A percentile compares a stretch with the other conserved stretches of the same genome.
phyloP scores from a whole-genome alignment of 2,797 vertebrate species.

The Parotocinclus haroldoi region DNA sequence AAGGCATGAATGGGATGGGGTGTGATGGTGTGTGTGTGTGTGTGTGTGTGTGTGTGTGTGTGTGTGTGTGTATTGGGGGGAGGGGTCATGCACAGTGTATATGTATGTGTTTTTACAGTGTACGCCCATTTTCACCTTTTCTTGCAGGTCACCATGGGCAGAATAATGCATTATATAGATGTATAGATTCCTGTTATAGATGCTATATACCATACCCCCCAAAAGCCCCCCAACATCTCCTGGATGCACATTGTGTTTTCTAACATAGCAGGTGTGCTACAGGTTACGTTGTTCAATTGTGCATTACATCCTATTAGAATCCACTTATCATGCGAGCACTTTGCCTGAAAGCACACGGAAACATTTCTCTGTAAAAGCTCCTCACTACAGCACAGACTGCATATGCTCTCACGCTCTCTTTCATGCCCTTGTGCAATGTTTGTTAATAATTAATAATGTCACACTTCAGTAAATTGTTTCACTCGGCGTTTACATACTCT shows the following conservation, averaged over 20 bases:
- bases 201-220: too few species aligned
- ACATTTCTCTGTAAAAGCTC: background rate
- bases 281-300: constrained; percentile 51
- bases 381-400: constrained; percentile 1
- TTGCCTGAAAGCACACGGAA: background rate
- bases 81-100: too few species aligned
- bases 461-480: constrained; percentile 71
- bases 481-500: constrained; percentile 66
- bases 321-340: constrained; percentile 15
- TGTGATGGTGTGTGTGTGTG: too few species aligned
- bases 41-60: too few species aligned
- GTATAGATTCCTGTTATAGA: too few species aligned
- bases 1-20: background rate
- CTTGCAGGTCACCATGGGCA: too few species aligned
- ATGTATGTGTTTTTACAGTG: too few species aligned
- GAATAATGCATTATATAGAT: too few species aligned
- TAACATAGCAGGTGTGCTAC: background rate
- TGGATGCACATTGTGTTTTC: too few species aligned
- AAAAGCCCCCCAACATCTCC: too few species aligned
- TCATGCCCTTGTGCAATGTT: constrained; percentile 54
- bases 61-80: too few species aligned
- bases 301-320: constrained; percentile 1
- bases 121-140: too few species aligned
- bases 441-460: constrained; percentile 80
- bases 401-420: constrained; percentile 36